These are phyloP conservation scores for Conger conger DNA, from an alignment of 2,113 vertebrate species.

Conservation along the genomic window DNA sequence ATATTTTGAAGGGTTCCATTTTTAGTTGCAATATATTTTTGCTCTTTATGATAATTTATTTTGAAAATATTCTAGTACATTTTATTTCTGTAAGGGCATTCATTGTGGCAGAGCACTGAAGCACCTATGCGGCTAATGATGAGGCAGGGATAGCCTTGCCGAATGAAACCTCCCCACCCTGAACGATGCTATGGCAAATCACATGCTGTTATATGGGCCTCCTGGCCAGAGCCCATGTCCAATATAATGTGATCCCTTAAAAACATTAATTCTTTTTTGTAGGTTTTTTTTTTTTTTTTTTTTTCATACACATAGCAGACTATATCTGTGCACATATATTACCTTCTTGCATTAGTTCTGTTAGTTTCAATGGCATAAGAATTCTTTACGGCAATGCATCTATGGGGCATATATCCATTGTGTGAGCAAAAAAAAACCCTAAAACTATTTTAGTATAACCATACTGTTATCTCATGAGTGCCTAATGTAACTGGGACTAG, in stretches of 20 bases:
- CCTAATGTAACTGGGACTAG: background rate
- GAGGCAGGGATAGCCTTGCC: background rate
- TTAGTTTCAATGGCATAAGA: background rate
- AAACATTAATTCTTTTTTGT: background rate
- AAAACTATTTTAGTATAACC: background rate
- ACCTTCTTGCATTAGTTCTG: background rate
- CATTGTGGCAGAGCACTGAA: no score
- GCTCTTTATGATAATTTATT: no score
- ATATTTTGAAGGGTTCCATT: no score
- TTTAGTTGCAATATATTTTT: no score
- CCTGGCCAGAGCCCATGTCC: background rate
- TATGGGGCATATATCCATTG: background rate
- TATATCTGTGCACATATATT: background rate
- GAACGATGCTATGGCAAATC: background rate
- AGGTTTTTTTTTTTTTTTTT: no score
- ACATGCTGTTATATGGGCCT: background rate
- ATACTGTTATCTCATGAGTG: background rate
- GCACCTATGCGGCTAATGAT: background rate
- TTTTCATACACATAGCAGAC: no score
- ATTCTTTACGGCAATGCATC: background rate
- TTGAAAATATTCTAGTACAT: no score
- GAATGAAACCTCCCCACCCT: background rate
- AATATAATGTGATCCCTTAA: background rate
- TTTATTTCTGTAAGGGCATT: no score
- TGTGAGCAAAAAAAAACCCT: background rate